These are phyloP conservation scores for Epistrophe eligans DNA, from an alignment of 2,888 invertebrate genomes.

Conservation along the genomic window DNA sequence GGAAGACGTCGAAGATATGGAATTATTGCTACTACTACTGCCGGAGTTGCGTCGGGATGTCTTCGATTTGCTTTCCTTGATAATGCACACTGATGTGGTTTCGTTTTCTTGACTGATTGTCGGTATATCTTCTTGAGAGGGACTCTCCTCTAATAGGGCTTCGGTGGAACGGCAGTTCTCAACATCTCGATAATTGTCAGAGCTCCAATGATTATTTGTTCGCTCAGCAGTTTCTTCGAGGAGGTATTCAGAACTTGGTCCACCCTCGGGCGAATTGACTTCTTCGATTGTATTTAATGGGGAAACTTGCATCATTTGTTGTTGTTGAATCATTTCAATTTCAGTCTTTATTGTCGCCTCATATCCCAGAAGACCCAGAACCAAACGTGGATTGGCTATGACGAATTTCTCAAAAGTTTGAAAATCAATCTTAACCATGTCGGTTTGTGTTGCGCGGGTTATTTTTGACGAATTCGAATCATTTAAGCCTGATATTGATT, in stretches of 20 bases:
- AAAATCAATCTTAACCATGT: conserved; percentile 82
- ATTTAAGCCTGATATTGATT: conserved; percentile 5
- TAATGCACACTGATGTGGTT: conserved; percentile 51
- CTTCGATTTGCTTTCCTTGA: conserved; percentile 68
- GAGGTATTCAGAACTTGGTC: conserved; percentile 70
- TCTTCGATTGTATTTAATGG: conserved; percentile 82
- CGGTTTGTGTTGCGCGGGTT: conserved; percentile 81
- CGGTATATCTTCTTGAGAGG: conserved; percentile 64
- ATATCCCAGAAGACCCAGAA: conserved; percentile 89
- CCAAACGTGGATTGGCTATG: conserved; percentile 89
- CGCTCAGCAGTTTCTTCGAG: conserved; percentile 79
- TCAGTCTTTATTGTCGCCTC: conserved; percentile 85
- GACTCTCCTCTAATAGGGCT: conserved; percentile 78
- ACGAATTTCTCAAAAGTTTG: conserved; percentile 85
- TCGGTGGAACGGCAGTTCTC: conserved; percentile 82
- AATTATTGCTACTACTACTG: conserved; percentile 66
- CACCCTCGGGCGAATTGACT: conserved; percentile 80
- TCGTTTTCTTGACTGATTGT: conserved; percentile 69
- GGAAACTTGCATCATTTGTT: conserved; percentile 81
- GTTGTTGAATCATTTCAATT: conserved; percentile 81
- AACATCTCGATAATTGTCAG: conserved; percentile 79
- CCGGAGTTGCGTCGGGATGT: conserved; percentile 65
- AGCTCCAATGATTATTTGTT: conserved; percentile 79
- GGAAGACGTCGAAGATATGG: conserved; percentile 44
- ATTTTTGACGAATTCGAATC: conserved; percentile 57